These are phyloP conservation scores for Rhipidura dahli DNA, from an alignment of 2,113 vertebrate species.

Conservation along the genomic window DNA sequence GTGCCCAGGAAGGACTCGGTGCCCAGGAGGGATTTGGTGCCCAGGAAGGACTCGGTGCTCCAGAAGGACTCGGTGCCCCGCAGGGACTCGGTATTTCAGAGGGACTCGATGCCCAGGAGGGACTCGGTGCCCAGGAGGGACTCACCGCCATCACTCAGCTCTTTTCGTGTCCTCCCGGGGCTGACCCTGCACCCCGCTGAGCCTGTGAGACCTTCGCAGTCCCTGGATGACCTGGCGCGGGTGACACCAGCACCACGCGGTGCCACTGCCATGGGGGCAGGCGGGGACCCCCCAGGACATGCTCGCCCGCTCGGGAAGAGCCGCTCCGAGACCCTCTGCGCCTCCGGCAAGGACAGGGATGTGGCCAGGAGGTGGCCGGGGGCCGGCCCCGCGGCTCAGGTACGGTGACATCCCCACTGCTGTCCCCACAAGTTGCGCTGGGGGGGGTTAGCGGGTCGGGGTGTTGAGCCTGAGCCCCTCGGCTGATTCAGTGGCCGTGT, in stretches of 20 bases:
- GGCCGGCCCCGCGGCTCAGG: neutral
- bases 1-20: neutral
- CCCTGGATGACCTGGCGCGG: conserved; percentile 68
- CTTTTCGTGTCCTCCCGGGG: neutral
- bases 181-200: neutral
- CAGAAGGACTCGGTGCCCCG: no score
- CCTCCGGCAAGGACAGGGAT: conserved; percentile 72
- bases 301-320: conserved; percentile 10
- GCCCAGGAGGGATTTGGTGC: neutral
- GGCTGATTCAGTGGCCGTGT: neutral
- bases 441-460: no score
- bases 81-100: neutral
- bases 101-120: neutral
- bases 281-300: neutral
- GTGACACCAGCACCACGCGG: neutral
- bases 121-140: neutral
- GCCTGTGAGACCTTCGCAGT: conserved; percentile 51
- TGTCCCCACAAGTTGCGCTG: neutral
- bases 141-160: neutral
- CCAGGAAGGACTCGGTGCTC: no score
- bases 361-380: neutral
- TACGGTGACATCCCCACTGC: neutral
- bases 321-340: conserved; percentile 76
- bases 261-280: neutral
- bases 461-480: accelerated